Evolutionary conservation across 1,140 invertebrate genomes (phyloP).

Genomic region (Drosophila willistoni): DNA sequence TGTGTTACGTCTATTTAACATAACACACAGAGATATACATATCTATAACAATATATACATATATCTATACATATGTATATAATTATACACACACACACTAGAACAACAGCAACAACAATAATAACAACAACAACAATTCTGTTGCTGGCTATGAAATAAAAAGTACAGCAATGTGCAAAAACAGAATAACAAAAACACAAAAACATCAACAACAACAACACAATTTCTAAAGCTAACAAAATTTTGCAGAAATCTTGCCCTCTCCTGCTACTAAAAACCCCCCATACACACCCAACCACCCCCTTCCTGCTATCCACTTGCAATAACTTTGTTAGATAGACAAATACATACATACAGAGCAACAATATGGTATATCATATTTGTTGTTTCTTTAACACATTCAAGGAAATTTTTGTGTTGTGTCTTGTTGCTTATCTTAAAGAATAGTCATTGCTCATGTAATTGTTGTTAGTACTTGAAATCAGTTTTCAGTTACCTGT

Average conservation of each 20-base stretch:
- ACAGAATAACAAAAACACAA: constrained; percentile 61
- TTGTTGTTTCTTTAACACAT: constrained; percentile 40
- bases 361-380: constrained; percentile 73
- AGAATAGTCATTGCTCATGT: constrained; percentile 6
- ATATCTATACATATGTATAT: constrained; percentile 31
- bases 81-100: constrained; percentile 35
- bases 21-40: constrained; percentile 31
- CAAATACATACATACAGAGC: constrained; percentile 34
- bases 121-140: constrained; percentile 19
- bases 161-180: constrained; percentile 76
- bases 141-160: constrained; percentile 29
- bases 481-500: constrained; percentile 14
- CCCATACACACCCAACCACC: no score
- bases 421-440: constrained; percentile 3
- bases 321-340: constrained; percentile 78
- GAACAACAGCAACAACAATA: constrained; percentile 24
- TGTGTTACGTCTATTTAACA: constrained; percentile 78
- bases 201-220: constrained; percentile 37
- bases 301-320: constrained; percentile 2
- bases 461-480: constrained; percentile 10
- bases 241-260: constrained; percentile 73
- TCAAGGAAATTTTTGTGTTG: neutral
- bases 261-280: constrained; percentile 12
- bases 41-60: no score
- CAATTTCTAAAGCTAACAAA: constrained; percentile 80